phyloP scores from a whole-genome alignment of 2,888 invertebrate genomes.

The Lycaena phlaeas region DNA sequence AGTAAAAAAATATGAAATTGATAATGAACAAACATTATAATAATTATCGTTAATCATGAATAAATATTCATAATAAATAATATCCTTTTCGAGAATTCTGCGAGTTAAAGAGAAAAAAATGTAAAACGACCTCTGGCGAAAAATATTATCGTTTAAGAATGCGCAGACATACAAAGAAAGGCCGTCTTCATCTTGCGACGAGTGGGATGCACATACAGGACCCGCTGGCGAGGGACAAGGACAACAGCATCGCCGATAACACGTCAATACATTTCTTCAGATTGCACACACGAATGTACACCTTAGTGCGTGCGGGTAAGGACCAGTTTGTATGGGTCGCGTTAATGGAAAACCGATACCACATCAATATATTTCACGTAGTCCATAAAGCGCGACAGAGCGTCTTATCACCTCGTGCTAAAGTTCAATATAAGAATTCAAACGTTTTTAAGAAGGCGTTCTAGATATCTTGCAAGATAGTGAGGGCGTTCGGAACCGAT shows the following conservation, averaged over 20 bases:
- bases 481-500: slow-evolving; percentile 68
- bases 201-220: slow-evolving; percentile 56
- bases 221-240: slow-evolving; percentile 47
- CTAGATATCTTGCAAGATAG: slow-evolving; percentile 70
- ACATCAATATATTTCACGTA: slow-evolving; percentile 69
- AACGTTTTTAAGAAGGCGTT: slow-evolving; percentile 63
- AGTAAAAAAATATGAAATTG: neutral
- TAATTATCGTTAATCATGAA: neutral
- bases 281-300: slow-evolving; percentile 36
- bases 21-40: neutral
- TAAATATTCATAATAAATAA: slow-evolving; percentile 10
- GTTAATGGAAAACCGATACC: slow-evolving; percentile 71
- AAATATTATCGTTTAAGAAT: slow-evolving; percentile 41
- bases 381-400: slow-evolving; percentile 30
- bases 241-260: slow-evolving; percentile 64
- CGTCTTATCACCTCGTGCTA: slow-evolving; percentile 31
- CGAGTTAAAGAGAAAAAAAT: slow-evolving; percentile 6
- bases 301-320: slow-evolving; percentile 27
- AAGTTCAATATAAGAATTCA: slow-evolving; percentile 33
- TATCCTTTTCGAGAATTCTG: slow-evolving; percentile 3
- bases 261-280: slow-evolving; percentile 70
- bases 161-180: slow-evolving; percentile 59
- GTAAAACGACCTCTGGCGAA: slow-evolving; percentile 20
- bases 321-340: slow-evolving; percentile 30
- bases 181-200: slow-evolving; percentile 54